Conservation (phyloP, 2,797 vertebrate species). For the Cephalopachus bancanus region DNA sequence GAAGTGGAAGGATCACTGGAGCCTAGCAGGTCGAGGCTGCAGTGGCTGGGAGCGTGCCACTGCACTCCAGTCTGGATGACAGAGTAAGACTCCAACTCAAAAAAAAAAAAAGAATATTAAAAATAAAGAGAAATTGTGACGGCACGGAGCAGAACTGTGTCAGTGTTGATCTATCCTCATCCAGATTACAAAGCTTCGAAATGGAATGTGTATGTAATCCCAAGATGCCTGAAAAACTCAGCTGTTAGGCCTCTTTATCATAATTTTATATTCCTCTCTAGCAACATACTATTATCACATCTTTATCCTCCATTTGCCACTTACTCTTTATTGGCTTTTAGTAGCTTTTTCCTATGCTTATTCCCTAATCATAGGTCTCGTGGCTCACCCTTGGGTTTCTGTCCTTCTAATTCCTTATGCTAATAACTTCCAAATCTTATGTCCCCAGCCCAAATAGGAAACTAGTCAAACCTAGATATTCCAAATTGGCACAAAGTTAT, state of each 20-base stretch:
- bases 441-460: slow-evolving; percentile 1
- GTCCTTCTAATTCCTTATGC: slow-evolving; percentile 37
- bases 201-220: slow-evolving; percentile 17
- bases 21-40: no score
- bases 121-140: neutral
- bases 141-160: neutral
- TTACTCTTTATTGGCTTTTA: slow-evolving; percentile 14
- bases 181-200: slow-evolving; percentile 2
- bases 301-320: neutral
- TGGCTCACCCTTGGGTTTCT: neutral
- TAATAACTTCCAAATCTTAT: slow-evolving; percentile 24
- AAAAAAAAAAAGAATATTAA: no score
- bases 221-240: neutral
- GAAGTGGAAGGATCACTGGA: no score
- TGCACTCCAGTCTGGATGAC: no score
- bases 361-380: neutral
- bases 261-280: neutral
- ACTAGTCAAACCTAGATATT: slow-evolving; percentile 14
- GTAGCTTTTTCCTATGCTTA: neutral
- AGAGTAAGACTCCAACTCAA: no score
- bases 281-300: neutral
- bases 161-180: slow-evolving; percentile 35
- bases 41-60: no score
- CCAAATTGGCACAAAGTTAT: neutral
- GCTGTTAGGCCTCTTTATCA: neutral